Conservation (phyloP, 1,140 invertebrate species). For the Bombus soroeensis region DNA sequence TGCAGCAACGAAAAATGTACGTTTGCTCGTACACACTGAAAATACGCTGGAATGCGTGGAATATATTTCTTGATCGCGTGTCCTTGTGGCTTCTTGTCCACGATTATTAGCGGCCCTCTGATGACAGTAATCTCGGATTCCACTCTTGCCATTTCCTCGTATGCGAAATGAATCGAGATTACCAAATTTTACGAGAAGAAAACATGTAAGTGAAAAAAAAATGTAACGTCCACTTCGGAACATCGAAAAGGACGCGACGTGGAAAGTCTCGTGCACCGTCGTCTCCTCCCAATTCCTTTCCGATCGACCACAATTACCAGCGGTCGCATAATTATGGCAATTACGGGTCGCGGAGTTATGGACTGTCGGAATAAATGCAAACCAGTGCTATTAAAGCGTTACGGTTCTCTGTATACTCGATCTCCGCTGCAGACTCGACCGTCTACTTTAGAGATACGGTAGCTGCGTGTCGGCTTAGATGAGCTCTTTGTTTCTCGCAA, state of each 20-base stretch:
- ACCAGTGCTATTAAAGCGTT: slow-evolving; percentile 50
- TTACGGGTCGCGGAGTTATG: slow-evolving; percentile 62
- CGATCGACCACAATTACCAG: slow-evolving; percentile 55
- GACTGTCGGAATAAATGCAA: slow-evolving; percentile 55
- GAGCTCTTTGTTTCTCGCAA: slow-evolving; percentile 55
- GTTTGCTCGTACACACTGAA: too few species aligned
- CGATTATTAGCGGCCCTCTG: slow-evolving; percentile 36
- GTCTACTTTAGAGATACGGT: slow-evolving; percentile 14
- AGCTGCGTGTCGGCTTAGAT: slow-evolving; percentile 43
- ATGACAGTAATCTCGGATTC: slow-evolving; percentile 57
- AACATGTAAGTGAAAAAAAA: slow-evolving; percentile 3
- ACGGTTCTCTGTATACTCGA: slow-evolving; percentile 1
- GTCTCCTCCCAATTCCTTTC: slow-evolving; percentile 27
- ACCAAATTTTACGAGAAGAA: slow-evolving; percentile 32
- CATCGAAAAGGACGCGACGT: too few species aligned
- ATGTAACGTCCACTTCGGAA: not conserved
- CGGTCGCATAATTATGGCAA: slow-evolving; percentile 66
- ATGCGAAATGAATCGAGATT: slow-evolving; percentile 42
- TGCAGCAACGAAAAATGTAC: not conserved
- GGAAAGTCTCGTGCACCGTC: not conserved
- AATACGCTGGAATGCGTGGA: not conserved
- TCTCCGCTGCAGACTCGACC: not conserved
- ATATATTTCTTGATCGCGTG: slow-evolving; percentile 11
- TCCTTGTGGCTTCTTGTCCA: not conserved
- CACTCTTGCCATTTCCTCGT: slow-evolving; percentile 36